A percentile compares a stretch with the other conserved stretches of the same genome.
These are phyloP conservation scores for Pteronura brasiliensis DNA, from an alignment of 2,113 vertebrate genomes.

Conservation along the genomic window DNA sequence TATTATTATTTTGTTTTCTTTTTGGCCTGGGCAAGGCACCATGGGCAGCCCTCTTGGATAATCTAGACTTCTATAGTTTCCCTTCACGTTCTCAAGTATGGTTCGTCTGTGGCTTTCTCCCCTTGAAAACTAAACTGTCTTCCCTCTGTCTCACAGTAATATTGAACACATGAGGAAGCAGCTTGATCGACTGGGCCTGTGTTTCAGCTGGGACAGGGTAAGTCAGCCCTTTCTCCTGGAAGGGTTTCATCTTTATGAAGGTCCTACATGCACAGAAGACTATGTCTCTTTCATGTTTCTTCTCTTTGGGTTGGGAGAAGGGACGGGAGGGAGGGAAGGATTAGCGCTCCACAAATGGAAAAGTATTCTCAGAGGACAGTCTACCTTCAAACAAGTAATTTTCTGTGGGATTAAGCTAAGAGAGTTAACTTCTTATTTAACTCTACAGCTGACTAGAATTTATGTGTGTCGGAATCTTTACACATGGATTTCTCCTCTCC, in stretches of 20 bases:
- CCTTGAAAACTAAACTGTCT: not conserved
- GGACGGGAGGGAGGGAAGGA: not conserved
- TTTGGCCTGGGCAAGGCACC: not conserved
- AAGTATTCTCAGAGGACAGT: not conserved
- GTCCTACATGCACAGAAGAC: no score
- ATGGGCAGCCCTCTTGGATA: not conserved
- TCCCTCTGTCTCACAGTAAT: conserved; percentile 85
- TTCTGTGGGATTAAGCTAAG: not conserved
- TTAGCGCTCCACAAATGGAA: not conserved
- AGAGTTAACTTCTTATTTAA: not conserved
- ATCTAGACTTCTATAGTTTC: not conserved
- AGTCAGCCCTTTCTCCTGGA: conserved; percentile 69
- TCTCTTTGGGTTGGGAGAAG: not conserved
- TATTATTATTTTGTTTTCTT: not conserved
- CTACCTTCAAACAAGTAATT: not conserved
- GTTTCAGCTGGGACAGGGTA: conserved; percentile 97
- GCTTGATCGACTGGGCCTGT: conserved; percentile 92
- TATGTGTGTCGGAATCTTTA: not conserved
- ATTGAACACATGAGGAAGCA: conserved; percentile 94
- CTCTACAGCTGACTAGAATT: not conserved
- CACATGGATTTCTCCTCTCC: not conserved
- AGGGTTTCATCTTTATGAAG: not conserved
- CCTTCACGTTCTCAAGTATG: not conserved
- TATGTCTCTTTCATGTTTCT: not conserved
- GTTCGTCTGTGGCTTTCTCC: not conserved